A percentile compares a stretch with the other conserved stretches of the same genome.
phyloP scores from a whole-genome alignment of 2,797 vertebrate species.

The Brachyalestes nurse region DNA sequence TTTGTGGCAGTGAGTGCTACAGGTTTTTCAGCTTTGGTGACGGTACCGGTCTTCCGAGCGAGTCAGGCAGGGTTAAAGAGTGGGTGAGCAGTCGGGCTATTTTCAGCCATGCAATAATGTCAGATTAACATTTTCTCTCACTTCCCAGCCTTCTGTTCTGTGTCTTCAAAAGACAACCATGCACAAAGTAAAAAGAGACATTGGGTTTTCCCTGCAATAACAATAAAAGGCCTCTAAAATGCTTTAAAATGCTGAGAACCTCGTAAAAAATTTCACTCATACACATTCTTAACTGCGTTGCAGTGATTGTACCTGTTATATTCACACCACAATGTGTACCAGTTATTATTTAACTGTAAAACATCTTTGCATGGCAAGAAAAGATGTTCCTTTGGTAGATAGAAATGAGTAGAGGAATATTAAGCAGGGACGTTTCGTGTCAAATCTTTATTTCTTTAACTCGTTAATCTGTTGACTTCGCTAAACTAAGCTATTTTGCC shows the following conservation, averaged over 20 bases:
- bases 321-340: background rate
- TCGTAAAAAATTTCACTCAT: background rate
- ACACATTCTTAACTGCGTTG: conserved; percentile 5
- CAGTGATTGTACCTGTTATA: background rate
- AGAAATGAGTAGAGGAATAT: background rate
- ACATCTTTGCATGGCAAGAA: background rate
- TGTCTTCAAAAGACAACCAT: conserved; percentile 8
- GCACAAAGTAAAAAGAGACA: conserved; percentile 1
- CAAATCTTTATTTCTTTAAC: too few relatives aligned
- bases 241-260: conserved; percentile 24
- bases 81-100: conserved; percentile 13
- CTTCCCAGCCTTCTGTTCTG: background rate
- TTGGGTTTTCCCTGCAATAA: background rate
- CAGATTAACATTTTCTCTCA: conserved; percentile 18
- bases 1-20: background rate
- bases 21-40: background rate
- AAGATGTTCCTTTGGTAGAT: too few relatives aligned
- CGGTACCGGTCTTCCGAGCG: background rate
- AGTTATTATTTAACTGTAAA: conserved; percentile 6
- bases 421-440: background rate
- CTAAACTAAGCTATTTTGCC: too few relatives aligned
- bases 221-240: conserved; percentile 18
- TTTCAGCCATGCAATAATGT: conserved; percentile 42
- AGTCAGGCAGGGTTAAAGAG: conserved; percentile 15
- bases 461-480: too few relatives aligned